Conservation (phyloP, 2,113 vertebrate species). For the Suricata suricatta region DNA sequence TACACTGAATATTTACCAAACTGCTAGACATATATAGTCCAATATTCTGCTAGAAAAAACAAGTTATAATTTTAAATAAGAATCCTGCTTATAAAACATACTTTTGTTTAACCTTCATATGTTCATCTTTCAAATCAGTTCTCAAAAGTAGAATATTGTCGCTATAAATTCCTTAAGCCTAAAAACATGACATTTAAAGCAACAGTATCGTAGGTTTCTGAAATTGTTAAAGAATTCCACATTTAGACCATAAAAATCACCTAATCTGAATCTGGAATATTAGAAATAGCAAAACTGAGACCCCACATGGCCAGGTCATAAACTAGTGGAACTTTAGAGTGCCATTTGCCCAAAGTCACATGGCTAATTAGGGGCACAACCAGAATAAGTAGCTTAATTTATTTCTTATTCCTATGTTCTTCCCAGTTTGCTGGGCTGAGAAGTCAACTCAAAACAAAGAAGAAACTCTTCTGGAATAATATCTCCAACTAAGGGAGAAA, state of each 20-base stretch:
- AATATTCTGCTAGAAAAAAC: constrained; percentile 23
- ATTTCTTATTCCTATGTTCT: not conserved
- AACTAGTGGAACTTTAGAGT: not conserved
- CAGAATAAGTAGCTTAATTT: not conserved
- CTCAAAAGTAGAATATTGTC: not conserved
- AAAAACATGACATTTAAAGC: not conserved
- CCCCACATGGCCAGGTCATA: not conserved
- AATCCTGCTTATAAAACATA: not conserved
- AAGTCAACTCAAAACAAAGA: not conserved
- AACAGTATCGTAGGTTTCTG: not conserved
- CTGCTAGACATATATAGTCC: not conserved
- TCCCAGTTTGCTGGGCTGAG: not conserved
- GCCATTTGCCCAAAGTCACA: not conserved
- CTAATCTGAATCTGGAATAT: not conserved
- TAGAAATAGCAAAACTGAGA: not conserved
- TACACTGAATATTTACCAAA: not conserved
- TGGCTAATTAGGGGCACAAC: not conserved
- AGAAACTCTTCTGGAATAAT: not conserved
- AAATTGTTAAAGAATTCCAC: not conserved
- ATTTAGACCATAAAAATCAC: not conserved
- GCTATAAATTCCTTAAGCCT: not conserved
- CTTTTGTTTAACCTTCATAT: not conserved
- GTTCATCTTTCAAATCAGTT: constrained; percentile 21
- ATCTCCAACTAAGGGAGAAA: not conserved
- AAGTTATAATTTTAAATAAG: not conserved